Evolutionary conservation across 2,888 invertebrate species (phyloP).

Genomic region (Scaptomyza parva): DNA sequence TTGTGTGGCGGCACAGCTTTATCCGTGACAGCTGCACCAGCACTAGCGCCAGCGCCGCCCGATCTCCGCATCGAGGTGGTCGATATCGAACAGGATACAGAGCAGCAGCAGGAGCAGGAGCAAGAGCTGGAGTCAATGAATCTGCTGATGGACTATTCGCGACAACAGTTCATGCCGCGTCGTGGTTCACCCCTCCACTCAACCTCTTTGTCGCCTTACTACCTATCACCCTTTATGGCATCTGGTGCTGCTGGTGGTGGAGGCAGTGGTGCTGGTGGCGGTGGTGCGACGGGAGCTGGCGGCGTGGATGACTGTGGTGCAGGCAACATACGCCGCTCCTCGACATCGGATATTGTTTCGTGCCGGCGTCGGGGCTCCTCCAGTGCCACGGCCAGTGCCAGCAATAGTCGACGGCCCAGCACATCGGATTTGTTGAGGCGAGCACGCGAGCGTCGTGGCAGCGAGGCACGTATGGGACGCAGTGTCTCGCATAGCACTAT

Average conservation of each 20-base stretch:
- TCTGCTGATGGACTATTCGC: slow-evolving; percentile 80
- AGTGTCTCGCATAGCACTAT: slow-evolving; percentile 83
- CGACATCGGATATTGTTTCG: slow-evolving; percentile 84
- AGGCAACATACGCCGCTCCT: slow-evolving; percentile 83
- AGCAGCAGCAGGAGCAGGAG: slow-evolving; percentile 47
- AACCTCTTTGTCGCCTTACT: slow-evolving; percentile 81
- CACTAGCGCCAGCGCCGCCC: slow-evolving; percentile 68
- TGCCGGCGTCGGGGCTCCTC: slow-evolving; percentile 77
- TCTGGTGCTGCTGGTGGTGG: slow-evolving; percentile 1
- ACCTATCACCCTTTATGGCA: slow-evolving; percentile 78
- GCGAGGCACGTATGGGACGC: slow-evolving; percentile 83
- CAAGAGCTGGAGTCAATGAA: slow-evolving; percentile 71
- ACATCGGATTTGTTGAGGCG: slow-evolving; percentile 83
- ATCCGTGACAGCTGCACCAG: slow-evolving; percentile 17
- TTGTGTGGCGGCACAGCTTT: slow-evolving; percentile 41
- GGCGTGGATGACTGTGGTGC: slow-evolving; percentile 49
- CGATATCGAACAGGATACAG: slow-evolving; percentile 77
- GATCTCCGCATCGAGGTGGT: slow-evolving; percentile 83
- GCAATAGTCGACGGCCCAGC: slow-evolving; percentile 83
- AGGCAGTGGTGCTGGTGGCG: slow-evolving; percentile 7
- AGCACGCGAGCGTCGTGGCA: slow-evolving; percentile 84
- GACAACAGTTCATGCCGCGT: slow-evolving; percentile 81
- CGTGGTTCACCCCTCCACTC: slow-evolving; percentile 60
- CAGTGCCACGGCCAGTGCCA: slow-evolving; percentile 72
- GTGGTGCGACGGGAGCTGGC: slow-evolving; percentile 1